These are phyloP conservation scores for Eupithecia subfuscata DNA, from an alignment of 2,888 invertebrate species.

Conservation along the genomic window DNA sequence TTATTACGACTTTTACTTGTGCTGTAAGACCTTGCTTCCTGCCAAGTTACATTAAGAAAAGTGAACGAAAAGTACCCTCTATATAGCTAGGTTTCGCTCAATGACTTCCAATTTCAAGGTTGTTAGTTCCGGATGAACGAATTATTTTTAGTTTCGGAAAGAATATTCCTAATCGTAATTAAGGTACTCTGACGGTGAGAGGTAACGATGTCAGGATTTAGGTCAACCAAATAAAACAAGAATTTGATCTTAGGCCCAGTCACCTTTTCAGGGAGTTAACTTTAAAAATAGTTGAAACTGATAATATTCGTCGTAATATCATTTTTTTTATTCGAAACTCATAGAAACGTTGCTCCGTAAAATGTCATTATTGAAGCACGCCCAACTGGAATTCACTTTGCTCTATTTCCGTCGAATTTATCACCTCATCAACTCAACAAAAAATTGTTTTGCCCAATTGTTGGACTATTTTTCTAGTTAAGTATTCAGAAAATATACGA, in stretches of 20 bases:
- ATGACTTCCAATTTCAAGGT: conserved; percentile 5
- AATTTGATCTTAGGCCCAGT: not conserved
- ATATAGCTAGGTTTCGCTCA: not conserved
- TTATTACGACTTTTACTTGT: no score
- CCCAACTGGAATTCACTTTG: not conserved
- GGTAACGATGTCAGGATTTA: not conserved
- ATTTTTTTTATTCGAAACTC: no score
- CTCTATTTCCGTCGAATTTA: not conserved
- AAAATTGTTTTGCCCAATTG: no score
- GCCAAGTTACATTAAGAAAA: no score
- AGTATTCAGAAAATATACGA: not conserved
- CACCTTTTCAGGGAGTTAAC: not conserved
- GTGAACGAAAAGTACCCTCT: no score
- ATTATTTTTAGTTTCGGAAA: not conserved
- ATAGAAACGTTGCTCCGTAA: not conserved
- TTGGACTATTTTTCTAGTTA: no score
- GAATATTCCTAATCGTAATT: not conserved
- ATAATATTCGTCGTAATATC: not conserved
- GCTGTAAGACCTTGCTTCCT: no score
- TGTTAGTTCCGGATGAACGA: not conserved
- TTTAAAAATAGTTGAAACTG: not conserved
- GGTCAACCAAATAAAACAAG: not conserved
- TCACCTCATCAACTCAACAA: no score
- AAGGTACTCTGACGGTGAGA: not conserved
- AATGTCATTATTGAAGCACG: not conserved